Base-by-base conservation (phyloP, 2,113 vertebrate species). In the Silurus glanis region DNA sequence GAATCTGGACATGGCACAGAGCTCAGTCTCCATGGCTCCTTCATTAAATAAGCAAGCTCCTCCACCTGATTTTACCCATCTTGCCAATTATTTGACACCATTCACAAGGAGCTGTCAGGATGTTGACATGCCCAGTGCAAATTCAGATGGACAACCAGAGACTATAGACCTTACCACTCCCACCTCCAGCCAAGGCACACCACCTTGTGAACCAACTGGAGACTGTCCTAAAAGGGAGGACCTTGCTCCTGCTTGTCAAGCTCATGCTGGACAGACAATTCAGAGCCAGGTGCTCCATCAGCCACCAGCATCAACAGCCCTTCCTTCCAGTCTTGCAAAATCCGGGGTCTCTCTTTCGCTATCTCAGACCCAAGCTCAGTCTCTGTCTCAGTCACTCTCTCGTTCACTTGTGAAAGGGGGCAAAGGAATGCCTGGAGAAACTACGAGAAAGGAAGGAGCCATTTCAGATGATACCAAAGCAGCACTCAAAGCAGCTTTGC, bases 391-490 rank as follows among this genome's bases (percentile, higher is more conserved):
- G 87, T 92, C 93, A 23, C 92, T 95, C 51, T 93, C 94, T 67
- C 94, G 92, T 82, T 94, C 95, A 8, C 91, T 95, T 75, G 91
- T 91, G n/a, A 94, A 94, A 88, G 93, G 88, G 47, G 82, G 80
- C 14, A 90, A 92, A 90, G 89, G 85, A 51, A 80, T 89, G n/a
- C 90, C 83, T 0, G 94, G 93, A 19, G 96, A 94, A 9, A 93
- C 92, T 0, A 92, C 95, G 2, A 95, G 96, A 84, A 95, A 94
- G 83, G 97, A 98, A 5, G 97, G 97, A 0, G 96, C 97, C 28
- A 99, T 99, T 92, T 99, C 98, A 0, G 96, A 98, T 6, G 97
- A 97, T 85, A 98, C 98, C 58, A 99, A 99, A 90, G 96, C 96
- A 0, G 97, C 98, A 0, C 97, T 99, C 5, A 98, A 96, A 90